Evolutionary conservation across 2,797 vertebrate genomes (phyloP).

Genomic region (Limosa lapponica): DNA sequence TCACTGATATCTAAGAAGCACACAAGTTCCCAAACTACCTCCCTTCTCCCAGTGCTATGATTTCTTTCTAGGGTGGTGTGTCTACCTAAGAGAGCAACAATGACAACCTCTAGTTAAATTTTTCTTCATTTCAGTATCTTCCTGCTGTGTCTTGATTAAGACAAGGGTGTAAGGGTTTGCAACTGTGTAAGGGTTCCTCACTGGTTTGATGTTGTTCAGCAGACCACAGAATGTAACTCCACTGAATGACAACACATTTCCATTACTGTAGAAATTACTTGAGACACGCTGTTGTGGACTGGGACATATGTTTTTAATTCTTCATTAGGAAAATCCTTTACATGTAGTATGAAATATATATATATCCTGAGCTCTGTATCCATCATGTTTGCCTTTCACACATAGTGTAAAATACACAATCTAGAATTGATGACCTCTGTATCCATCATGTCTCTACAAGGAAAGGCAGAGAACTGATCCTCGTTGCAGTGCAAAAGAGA

Average conservation of each 20-base stretch:
- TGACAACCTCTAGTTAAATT: neutral
- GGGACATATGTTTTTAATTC: neutral
- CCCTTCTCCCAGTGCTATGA: neutral
- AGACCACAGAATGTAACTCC: neutral
- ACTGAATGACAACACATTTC: neutral
- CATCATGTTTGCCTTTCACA: neutral
- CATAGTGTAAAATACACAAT: neutral
- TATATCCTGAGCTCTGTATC: neutral
- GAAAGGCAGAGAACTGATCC: neutral
- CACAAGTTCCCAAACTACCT: neutral
- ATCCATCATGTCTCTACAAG: neutral
- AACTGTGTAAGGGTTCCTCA: neutral
- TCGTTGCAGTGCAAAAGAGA: neutral
- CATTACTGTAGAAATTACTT: conserved; percentile 10
- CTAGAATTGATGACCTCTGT: neutral
- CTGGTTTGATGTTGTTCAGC: neutral
- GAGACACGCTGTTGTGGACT: neutral
- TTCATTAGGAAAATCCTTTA: neutral
- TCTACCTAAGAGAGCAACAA: neutral
- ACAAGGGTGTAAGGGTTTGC: neutral
- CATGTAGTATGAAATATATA: neutral
- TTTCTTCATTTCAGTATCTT: neutral
- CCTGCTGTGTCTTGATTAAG: neutral
- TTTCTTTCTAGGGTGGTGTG: neutral
- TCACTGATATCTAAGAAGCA: neutral